Percentiles rank a stretch among this genome's conserved stretches.
Evolutionary conservation across 2,797 vertebrate species (phyloP).

Genomic region (Capromys pilorides): DNA sequence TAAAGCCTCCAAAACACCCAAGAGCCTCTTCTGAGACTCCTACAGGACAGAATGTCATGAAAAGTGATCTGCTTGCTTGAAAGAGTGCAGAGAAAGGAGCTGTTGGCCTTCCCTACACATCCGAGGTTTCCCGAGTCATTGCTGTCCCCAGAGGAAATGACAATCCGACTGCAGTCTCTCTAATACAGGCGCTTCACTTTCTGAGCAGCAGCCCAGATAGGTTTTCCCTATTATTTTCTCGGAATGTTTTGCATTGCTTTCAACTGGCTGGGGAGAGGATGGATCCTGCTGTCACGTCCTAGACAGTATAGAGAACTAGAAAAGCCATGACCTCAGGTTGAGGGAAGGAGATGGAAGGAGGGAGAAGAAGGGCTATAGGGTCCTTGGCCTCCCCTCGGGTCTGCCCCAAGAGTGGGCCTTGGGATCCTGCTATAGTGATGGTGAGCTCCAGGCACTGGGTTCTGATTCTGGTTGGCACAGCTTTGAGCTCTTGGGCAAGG

Average conservation of each 20-base stretch:
- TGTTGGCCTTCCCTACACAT: neutral
- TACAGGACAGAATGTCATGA: neutral
- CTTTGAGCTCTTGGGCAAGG: constrained; percentile 34
- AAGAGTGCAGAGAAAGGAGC: neutral
- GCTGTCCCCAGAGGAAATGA: neutral
- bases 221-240: neutral
- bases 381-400: neutral
- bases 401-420: neutral
- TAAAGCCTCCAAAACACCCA: neutral
- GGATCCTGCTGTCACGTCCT: constrained; percentile 22
- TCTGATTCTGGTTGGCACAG: neutral
- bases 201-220: neutral
- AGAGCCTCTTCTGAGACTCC: neutral
- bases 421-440: neutral
- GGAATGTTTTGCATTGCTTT: neutral
- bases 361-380: neutral
- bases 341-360: neutral
- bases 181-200: neutral
- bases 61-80: neutral
- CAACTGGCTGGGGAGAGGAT: neutral
- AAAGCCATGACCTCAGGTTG: neutral
- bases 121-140: neutral
- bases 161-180: neutral
- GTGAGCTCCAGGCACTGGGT: neutral
- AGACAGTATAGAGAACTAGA: neutral